Base-by-base conservation (phyloP, 2,888 invertebrate genomes). In the Philhelius pedissequus region DNA sequence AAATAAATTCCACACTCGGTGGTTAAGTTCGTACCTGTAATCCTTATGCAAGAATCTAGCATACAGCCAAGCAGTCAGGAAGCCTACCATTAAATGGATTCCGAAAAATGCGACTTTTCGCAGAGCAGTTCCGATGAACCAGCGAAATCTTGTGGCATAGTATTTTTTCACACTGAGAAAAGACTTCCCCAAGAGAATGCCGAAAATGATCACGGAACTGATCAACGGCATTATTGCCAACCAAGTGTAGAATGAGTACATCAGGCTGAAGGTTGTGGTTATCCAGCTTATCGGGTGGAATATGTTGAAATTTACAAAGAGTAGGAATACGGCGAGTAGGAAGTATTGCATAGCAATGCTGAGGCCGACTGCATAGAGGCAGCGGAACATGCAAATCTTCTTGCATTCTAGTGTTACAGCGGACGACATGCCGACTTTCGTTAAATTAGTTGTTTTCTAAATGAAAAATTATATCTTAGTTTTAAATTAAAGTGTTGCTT, bases 141-240 rank as follows among this genome's bases (percentile, higher is more conserved):
- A 94, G 3, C 93, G 93, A 87, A 95, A 95, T 87, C 96, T 93
- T 13, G 94, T 95, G 43, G 94, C 93, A 83, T 93, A 93, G 87
- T 94, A 95, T 0, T 93, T 92, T 40, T 93, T 91, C 60, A 93
- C 93, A 20, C 93, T 92, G 25, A 95, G 92, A 87, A 95, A 95
- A 86, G 94, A 94, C 88, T 94, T 95, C 54, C 95, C 95, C 88
- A 95, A 94, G 38, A 95, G 92, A 45, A 95, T 92, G n/a, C 96
- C 95, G 91, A 96, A 95, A 6, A 95, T 92, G 80, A 95, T 93
- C 9, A 95, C 94, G 1, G 95, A 93, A 27, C 92, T 89, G 11
- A 93, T 92, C 18, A 96, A 93, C 0, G 95, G 93, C 27, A 94
- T 90, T 54, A 95, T 93, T 87, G 94, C 95, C 0, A 94, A 89